phyloP scores from a whole-genome alignment of 2,113 vertebrate genomes.

The Syrrhaptes paradoxus region DNA sequence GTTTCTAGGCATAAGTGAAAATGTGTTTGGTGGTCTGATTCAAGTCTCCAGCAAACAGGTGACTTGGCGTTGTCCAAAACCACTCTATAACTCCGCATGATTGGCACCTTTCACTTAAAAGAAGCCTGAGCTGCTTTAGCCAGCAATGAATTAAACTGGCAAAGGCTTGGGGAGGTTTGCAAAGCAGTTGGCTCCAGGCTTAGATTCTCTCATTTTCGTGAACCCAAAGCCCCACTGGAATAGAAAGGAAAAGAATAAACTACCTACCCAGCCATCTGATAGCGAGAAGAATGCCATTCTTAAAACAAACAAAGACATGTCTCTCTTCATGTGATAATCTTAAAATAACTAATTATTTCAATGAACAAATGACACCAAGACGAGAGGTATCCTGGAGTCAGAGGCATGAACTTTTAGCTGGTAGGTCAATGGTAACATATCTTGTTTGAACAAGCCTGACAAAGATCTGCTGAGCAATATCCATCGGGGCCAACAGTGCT shows the following conservation, averaged over 20 bases:
- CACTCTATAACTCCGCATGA: not conserved
- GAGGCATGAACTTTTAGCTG: constrained; percentile 32
- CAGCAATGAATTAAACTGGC: not conserved
- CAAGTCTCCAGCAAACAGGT: constrained; percentile 55
- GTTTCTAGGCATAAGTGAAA: not conserved
- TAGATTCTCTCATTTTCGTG: not conserved
- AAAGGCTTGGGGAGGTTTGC: not conserved
- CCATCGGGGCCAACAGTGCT: constrained; percentile 22
- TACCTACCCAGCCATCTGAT: not conserved
- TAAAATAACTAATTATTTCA: constrained; percentile 26
- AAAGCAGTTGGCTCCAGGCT: not conserved
- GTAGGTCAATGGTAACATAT: constrained; percentile 47
- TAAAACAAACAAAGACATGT: not conserved
- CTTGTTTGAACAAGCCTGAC: constrained; percentile 68
- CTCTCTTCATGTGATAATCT: not conserved
- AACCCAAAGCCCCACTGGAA: not conserved
- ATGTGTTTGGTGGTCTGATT: constrained; percentile 33
- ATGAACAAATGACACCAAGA: not conserved
- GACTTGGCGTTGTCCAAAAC: constrained; percentile 40
- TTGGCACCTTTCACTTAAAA: constrained; percentile 24
- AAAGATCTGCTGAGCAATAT: constrained; percentile 71
- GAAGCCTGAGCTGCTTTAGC: not conserved
- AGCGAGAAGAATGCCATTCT: not conserved
- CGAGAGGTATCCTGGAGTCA: not conserved
- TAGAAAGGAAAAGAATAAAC: constrained; percentile 1